phyloP scores from a whole-genome alignment of 2,888 invertebrate species.

The Diachrysia chrysitis region DNA sequence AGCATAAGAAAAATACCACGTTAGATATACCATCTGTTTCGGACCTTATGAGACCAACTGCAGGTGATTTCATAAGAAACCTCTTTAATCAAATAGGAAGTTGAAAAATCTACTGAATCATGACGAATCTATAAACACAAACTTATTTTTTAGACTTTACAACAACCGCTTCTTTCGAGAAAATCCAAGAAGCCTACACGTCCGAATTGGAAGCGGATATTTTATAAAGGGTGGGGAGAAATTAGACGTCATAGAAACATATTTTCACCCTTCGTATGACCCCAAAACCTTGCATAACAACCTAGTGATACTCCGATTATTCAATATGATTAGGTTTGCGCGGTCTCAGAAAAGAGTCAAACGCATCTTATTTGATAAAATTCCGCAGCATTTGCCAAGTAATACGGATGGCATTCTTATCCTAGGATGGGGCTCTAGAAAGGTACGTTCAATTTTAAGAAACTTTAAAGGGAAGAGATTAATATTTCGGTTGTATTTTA shows the following conservation, averaged over 20 bases:
- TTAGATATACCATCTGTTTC: too few species aligned
- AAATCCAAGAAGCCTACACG: constrained; percentile 40
- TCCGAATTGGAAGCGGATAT: constrained; percentile 67
- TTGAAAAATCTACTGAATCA: too few species aligned
- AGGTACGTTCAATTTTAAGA: constrained; percentile 52
- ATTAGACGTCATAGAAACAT: constrained; percentile 50
- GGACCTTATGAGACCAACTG: too few species aligned
- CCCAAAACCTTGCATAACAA: constrained; percentile 64
- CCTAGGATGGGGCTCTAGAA: constrained; percentile 69
- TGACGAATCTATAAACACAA: neutral
- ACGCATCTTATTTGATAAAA: constrained; percentile 58
- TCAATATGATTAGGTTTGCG: constrained; percentile 36
- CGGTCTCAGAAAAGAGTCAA: constrained; percentile 47
- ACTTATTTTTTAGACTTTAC: constrained; percentile 49
- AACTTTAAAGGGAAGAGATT: too few species aligned
- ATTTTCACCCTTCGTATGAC: constrained; percentile 66
- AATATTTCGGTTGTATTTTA: too few species aligned
- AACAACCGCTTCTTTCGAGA: constrained; percentile 53
- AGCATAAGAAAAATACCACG: too few species aligned
- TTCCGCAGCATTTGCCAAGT: constrained; percentile 9
- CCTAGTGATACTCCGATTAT: constrained; percentile 62
- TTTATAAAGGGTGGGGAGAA: constrained; percentile 53
- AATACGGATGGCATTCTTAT: constrained; percentile 52
- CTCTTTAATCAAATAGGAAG: too few species aligned
- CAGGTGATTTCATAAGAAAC: too few species aligned